Conservation (phyloP, 2,888 invertebrate species). For the Zelleria hepariella region DNA sequence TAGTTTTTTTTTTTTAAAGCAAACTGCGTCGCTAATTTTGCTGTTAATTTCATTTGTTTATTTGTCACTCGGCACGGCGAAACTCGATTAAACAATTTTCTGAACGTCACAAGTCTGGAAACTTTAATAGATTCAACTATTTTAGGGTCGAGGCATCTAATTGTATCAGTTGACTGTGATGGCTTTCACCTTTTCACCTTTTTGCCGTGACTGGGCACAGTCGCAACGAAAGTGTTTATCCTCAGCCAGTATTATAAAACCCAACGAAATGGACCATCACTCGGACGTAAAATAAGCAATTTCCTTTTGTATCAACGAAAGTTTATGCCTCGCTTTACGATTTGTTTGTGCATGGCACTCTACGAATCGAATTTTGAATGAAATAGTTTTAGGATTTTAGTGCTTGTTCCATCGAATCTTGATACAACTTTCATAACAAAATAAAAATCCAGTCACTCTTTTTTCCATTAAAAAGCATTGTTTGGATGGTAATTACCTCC, state of each 20-base stretch:
- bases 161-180: constrained; percentile 20
- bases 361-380: constrained; percentile 49
- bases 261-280: constrained; percentile 42
- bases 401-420: constrained; percentile 5
- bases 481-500: no score
- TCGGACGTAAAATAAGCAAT: constrained; percentile 67
- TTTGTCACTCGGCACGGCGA: background rate
- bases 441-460: no score
- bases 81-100: constrained; percentile 2
- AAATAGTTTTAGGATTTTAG: constrained; percentile 10
- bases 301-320: constrained; percentile 64
- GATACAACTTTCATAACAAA: constrained; percentile 7
- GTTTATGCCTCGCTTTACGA: constrained; percentile 56
- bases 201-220: background rate
- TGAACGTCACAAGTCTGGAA: constrained; percentile 5
- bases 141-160: background rate
- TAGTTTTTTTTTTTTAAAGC: background rate
- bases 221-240: constrained; percentile 37
- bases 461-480: no score
- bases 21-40: background rate
- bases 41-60: background rate
- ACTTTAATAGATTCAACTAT: constrained; percentile 2
- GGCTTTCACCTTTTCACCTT: constrained; percentile 23
- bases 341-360: constrained; percentile 51
- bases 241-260: constrained; percentile 46